These are phyloP conservation scores for Fundulus diaphanus DNA, from an alignment of 2,797 vertebrate species.

Conservation along the genomic window DNA sequence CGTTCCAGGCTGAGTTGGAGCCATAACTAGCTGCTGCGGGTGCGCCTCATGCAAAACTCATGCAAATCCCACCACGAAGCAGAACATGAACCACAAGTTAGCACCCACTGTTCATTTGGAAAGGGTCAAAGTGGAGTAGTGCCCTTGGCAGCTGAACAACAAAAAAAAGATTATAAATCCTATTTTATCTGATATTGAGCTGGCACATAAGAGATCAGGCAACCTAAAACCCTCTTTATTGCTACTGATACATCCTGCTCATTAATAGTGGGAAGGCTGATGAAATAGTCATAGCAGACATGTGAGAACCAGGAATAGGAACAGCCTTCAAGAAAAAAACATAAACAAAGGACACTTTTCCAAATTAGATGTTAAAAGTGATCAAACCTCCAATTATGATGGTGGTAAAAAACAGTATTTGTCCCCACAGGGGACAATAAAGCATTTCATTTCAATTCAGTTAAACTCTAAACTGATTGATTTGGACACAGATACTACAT, in stretches of 20 bases:
- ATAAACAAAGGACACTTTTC: background rate
- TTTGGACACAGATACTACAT: background rate
- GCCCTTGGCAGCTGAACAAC: background rate
- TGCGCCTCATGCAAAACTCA: constrained; percentile 66
- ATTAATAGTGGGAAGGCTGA: background rate
- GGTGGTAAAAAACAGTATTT: background rate
- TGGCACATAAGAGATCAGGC: background rate
- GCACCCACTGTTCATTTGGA: constrained; percentile 5
- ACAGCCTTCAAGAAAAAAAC: background rate
- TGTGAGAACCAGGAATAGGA: background rate
- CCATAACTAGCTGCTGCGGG: constrained; percentile 56
- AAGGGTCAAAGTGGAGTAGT: constrained; percentile 1
- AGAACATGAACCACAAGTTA: constrained; percentile 3
- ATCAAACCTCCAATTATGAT: background rate
- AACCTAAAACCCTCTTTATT: background rate
- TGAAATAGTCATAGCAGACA: background rate
- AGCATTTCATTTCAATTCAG: no score
- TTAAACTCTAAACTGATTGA: background rate
- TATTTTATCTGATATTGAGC: background rate
- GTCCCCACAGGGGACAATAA: no score
- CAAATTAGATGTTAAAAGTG: background rate
- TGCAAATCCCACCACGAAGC: constrained; percentile 58
- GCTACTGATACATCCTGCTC: background rate
- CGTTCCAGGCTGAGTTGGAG: constrained; percentile 37
- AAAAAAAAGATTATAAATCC: background rate